Evolutionary conservation across 2,797 vertebrate species (phyloP), one percentile per base, ranked within the genome.

Genomic region (Acanthiza pusilla): DNA sequence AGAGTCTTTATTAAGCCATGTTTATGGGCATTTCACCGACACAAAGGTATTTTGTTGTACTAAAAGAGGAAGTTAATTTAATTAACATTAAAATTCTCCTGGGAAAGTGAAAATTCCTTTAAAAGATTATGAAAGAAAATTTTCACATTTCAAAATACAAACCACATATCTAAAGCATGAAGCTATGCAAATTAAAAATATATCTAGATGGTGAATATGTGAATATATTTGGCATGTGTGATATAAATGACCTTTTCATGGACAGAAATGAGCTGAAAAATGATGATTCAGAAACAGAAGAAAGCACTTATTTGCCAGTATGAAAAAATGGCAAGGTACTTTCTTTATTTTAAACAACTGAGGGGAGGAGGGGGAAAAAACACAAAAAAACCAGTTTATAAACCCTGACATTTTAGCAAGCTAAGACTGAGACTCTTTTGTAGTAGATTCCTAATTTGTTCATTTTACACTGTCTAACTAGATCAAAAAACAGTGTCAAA

Each of bases 401-500:
- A 90, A 81, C 26, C 55, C 53, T 92, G 86, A 85, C 65, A 82
- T 85, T 95, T 88, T 76, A 95, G 50, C 36, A 93, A 87, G 38
- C 89, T 85, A 68, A 75, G 87, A 95, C 20, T 86, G 72, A 94
- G 89, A 89, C 36, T 93, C 83, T 95, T 97, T 97, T 97, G 94
- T 97, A 91, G 81, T 93, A 94, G 94, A 96, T 96, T 97, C 94
- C 82, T 97, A 97, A 97, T 98, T 97, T 97, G 95, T 98, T 97
- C 96, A 88, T 97, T 98, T 97, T 97, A 95, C 96, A 93, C 92
- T 96, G 82, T 88, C 95, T 93, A 97, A 96, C 96, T 97, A 97
- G 96, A 98, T 97, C 94, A 97, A 97, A 98, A 97, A 96, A 87
- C 83, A 93, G 92, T 97, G 97, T 98, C 97, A 97, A 97, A 98